Conservation (phyloP, 2,113 vertebrate species). For the Oryzias melastigma region DNA sequence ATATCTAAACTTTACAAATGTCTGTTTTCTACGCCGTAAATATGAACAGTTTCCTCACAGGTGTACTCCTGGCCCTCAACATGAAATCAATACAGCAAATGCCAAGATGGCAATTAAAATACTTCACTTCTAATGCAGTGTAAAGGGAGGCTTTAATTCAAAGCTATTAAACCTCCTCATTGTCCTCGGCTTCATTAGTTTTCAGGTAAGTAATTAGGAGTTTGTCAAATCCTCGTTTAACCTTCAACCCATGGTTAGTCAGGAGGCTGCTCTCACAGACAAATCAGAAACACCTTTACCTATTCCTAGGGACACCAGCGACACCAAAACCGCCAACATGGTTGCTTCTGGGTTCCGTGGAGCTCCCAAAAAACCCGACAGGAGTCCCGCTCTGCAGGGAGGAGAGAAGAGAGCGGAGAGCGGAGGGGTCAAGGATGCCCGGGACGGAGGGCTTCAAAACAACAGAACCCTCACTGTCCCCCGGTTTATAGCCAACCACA, state of each 20-base stretch:
- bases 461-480: slow-evolving; percentile 64
- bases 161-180: slow-evolving; percentile 23
- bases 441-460: slow-evolving; percentile 62
- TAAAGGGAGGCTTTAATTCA: slow-evolving; percentile 20
- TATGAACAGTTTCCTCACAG: slow-evolving; percentile 3
- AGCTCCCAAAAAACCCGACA: slow-evolving; percentile 45
- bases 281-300: slow-evolving; percentile 58
- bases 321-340: slow-evolving; percentile 76
- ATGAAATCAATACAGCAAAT: slow-evolving; percentile 19
- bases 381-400: slow-evolving; percentile 53
- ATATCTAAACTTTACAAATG: not conserved
- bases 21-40: not conserved
- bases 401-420: slow-evolving; percentile 22
- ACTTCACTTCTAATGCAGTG: slow-evolving; percentile 10
- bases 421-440: slow-evolving; percentile 42
- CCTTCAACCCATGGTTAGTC: slow-evolving; percentile 35
- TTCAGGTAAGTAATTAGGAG: slow-evolving; percentile 13
- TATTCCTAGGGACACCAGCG: slow-evolving; percentile 71
- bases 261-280: slow-evolving; percentile 7
- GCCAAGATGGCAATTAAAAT: slow-evolving; percentile 21
- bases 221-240: slow-evolving; percentile 24
- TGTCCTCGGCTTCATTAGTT: slow-evolving; percentile 23
- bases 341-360: slow-evolving; percentile 55
- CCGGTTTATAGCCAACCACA: slow-evolving; percentile 78
- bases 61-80: not conserved